phyloP scores from a whole-genome alignment of 2,113 vertebrate genomes.

The Rhinopomastus cyanomelas region DNA sequence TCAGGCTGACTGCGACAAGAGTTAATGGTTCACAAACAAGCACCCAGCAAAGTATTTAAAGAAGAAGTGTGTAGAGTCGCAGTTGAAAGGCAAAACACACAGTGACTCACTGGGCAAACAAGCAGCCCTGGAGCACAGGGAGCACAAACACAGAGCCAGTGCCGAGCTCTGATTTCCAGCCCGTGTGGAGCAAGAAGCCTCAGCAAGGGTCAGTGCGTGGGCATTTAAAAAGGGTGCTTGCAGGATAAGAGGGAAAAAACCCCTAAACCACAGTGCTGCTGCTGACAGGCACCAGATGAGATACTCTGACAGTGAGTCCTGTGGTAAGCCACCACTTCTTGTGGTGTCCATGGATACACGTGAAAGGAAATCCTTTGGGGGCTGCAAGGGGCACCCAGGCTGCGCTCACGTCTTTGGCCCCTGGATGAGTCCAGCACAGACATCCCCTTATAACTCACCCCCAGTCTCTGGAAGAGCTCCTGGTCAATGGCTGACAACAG shows the following conservation, averaged over 20 bases:
- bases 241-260: neutral
- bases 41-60: neutral
- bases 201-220: rapidly evolving
- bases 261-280: neutral
- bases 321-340: neutral
- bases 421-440: rapidly evolving
- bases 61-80: neutral
- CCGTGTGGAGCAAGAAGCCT: neutral
- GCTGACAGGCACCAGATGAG: neutral
- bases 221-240: neutral
- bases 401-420: neutral
- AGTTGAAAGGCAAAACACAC: conserved; percentile 62
- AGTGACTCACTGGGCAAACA: conserved; percentile 72
- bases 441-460: neutral
- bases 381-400: neutral
- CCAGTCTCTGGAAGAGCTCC: neutral
- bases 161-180: conserved; percentile 27
- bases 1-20: neutral
- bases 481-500: neutral
- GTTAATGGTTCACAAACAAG: conserved; percentile 29
- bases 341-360: rapidly evolving
- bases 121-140: neutral
- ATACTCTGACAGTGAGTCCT: neutral
- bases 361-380: neutral
- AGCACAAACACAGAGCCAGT: neutral